These are phyloP conservation scores for Thermophis baileyi DNA, from an alignment of 2,113 vertebrate genomes.

Conservation along the genomic window DNA sequence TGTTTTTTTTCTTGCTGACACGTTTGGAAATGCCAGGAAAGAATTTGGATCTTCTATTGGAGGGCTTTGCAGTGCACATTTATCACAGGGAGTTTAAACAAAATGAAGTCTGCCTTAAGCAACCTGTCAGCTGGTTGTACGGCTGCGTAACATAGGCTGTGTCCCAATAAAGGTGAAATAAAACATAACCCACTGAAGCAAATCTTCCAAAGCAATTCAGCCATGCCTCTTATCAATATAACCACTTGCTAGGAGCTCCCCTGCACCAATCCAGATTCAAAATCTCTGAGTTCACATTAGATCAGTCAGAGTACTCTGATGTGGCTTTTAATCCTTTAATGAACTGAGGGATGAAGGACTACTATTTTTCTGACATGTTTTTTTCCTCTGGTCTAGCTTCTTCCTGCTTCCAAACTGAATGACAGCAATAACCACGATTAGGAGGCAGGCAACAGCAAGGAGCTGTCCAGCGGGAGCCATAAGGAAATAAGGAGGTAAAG, in stretches of 20 bases:
- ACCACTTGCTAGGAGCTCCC: not conserved
- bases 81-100: conserved; percentile 16
- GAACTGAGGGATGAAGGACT: not conserved
- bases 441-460: not conserved
- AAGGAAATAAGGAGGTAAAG: not conserved
- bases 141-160: not conserved
- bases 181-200: conserved; percentile 1
- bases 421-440: not conserved
- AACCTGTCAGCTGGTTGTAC: not conserved
- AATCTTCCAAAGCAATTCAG: not conserved
- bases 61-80: conserved; percentile 8
- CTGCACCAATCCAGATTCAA: not conserved
- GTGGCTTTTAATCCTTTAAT: not conserved
- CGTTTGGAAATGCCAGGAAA: not conserved
- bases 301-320: not conserved
- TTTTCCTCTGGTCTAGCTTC: not conserved
- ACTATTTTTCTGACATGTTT: not conserved
- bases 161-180: conserved; percentile 6
- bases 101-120: not conserved
- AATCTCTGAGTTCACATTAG: not conserved
- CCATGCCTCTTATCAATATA: not conserved
- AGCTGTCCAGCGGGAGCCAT: not conserved
- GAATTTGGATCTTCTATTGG: not conserved
- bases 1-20: not conserved
- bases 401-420: not conserved